phyloP scores from a whole-genome alignment of 2,113 vertebrate species.

The Fulmarus glacialis region DNA sequence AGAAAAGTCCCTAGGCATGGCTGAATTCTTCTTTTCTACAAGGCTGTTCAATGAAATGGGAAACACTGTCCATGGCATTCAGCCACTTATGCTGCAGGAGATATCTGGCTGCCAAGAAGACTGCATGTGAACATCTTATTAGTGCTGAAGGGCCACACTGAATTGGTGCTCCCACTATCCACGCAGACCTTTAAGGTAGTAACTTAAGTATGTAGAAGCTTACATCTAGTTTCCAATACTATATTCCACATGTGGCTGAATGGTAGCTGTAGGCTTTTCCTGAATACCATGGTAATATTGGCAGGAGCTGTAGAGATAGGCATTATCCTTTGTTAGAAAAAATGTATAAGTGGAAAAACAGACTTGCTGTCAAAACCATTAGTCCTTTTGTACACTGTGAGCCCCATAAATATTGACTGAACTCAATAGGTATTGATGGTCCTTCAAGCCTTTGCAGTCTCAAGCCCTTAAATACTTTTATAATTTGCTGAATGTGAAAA shows the following conservation, averaged over 20 bases:
- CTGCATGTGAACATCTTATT: background rate
- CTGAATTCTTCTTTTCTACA: background rate
- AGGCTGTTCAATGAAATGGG: background rate
- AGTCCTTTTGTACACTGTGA: background rate
- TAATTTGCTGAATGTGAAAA: background rate
- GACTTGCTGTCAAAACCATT: background rate
- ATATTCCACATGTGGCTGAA: background rate
- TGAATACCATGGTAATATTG: background rate
- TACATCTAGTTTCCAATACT: background rate
- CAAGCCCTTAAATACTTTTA: background rate
- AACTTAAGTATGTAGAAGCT: background rate
- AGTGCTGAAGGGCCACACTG: background rate
- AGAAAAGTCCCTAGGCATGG: background rate
- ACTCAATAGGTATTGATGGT: background rate
- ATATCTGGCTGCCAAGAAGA: background rate
- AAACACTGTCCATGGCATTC: background rate
- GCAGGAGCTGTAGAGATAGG: background rate
- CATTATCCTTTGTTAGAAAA: background rate
- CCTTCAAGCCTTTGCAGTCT: background rate
- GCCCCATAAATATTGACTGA: background rate
- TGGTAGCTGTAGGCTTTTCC: background rate
- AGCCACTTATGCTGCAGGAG: background rate
- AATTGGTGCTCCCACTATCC: background rate
- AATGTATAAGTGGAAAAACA: background rate
- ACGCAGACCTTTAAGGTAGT: fast-evolving